Conservation (phyloP, 2,797 vertebrate genomes). For the Alauda arvensis region DNA sequence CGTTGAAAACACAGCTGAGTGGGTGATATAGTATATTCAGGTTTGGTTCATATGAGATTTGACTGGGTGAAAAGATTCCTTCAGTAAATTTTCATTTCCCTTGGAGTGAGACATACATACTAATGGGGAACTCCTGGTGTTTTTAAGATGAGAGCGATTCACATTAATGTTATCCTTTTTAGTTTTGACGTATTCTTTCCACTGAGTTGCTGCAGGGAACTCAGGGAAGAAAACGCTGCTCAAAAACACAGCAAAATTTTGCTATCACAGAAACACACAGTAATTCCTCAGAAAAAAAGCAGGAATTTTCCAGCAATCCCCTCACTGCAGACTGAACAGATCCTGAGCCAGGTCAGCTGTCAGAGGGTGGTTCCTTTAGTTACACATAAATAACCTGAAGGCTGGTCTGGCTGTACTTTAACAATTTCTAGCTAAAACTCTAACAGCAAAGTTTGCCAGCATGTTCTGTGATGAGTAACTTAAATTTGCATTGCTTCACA, state of each 20-base stretch:
- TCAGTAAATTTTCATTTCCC: neutral
- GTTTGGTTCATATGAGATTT: neutral
- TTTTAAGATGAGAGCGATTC: neutral
- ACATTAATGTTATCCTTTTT: neutral
- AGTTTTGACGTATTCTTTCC: neutral
- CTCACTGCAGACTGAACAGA: neutral
- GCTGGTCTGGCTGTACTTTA: neutral
- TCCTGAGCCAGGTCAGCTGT: fast-evolving
- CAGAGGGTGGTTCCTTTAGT: neutral
- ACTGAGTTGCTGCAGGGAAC: neutral
- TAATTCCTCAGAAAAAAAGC: neutral
- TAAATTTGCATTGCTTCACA: neutral
- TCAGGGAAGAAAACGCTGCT: neutral
- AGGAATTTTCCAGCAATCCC: neutral
- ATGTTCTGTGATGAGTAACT: fast-evolving
- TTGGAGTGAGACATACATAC: neutral
- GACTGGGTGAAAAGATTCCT: neutral
- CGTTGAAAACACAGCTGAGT: neutral
- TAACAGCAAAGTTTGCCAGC: neutral
- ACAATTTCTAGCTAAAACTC: neutral
- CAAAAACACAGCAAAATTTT: neutral
- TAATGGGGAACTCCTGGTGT: neutral
- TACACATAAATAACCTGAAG: neutral
- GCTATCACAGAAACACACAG: neutral
- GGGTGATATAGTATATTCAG: neutral